A percentile compares a stretch with the other conserved stretches of the same genome.
Evolutionary conservation across 2,888 invertebrate genomes (phyloP).

Genomic region (Malacosoma neustria): DNA sequence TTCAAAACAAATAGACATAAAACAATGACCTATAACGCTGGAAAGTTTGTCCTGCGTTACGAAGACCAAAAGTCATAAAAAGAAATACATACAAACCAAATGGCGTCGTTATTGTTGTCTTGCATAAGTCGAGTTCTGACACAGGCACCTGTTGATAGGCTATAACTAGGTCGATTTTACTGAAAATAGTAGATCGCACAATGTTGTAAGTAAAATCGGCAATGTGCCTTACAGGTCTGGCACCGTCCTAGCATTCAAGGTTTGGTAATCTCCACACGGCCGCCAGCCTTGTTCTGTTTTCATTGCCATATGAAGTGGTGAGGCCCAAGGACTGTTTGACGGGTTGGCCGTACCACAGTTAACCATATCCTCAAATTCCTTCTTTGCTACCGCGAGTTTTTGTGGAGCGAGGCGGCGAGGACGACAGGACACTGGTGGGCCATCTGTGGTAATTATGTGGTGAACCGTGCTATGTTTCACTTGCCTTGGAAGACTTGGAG

Average conservation of each 20-base stretch:
- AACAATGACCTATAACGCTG: too few relatives aligned
- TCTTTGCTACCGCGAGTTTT: constrained; percentile 1
- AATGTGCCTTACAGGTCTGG: constrained; percentile 7
- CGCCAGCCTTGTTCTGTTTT: too few relatives aligned
- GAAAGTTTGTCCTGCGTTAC: too few relatives aligned
- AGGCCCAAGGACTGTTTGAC: constrained; percentile 1
- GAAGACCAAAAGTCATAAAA: too few relatives aligned
- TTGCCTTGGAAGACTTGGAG: too few relatives aligned
- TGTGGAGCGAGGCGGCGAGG: constrained; percentile 5
- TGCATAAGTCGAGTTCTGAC: constrained; percentile 6
- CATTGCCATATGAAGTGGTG: not conserved
- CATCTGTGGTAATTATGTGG: too few relatives aligned
- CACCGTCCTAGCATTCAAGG: constrained; percentile 2
- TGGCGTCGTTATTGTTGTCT: too few relatives aligned
- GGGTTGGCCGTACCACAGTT: constrained; percentile 1
- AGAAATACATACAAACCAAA: too few relatives aligned
- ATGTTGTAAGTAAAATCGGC: constrained; percentile 7
- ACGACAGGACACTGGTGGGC: constrained; percentile 2
- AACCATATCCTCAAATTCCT: constrained; percentile 2
- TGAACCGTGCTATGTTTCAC: too few relatives aligned
- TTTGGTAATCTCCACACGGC: constrained; percentile 4
- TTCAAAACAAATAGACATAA: too few relatives aligned
- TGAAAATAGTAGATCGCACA: constrained; percentile 8
- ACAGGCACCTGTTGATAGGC: constrained; percentile 11
- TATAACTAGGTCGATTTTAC: constrained; percentile 8